Evolutionary conservation across 2,113 vertebrate species (phyloP), one percentile per base, ranked within the genome.

Genomic region (Neodon shergylaensis): DNA sequence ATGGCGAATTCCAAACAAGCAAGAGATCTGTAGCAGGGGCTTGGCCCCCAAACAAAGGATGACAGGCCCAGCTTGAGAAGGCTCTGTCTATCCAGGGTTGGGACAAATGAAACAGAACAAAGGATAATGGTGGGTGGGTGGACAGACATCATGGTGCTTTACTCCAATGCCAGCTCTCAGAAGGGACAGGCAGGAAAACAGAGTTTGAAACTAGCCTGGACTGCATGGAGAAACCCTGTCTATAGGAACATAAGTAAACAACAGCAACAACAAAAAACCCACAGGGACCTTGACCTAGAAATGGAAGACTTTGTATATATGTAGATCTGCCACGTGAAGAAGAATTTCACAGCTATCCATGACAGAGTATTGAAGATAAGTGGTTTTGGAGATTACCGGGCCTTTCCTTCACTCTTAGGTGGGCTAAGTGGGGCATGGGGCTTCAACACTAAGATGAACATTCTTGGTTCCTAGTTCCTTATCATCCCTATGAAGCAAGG

Each of bases 401-500:
- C 26, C 82, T 94, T 94, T 78, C 39, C 39, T 88, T 92, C 52
- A 82, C 31, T 92, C 47, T 61, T 22, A 42, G 77, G 73, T 73
- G 58, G 49, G 72, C 76, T 39, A 33, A 95, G 82, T 58, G 58
- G 61, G 58, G 24, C 33, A 21, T 17, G 61, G 78, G 83, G 21
- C 61, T 92, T 96, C 94, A 94, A 94, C 90, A 42, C 36, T 68
- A 90, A 93, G 85, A 91, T 94, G 84, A 95, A 12, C 2, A 5
- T 79, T 42, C 44, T 63, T 49, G 78, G 70, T 63, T 91, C 39
- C 21, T 0, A 3, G 0, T 39, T 58, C 63, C 33, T 92, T 94
- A 96, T 92, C 91, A 88, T 81, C 88, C 85, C 92, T 28, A 65
- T 44, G 63, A 86, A 95, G 77, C 17, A 92, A 94, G 82, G 88